Percentiles rank a stretch among this genome's conserved stretches.
phyloP scores from a whole-genome alignment of 2,797 vertebrate species.

The Myotis planiceps region DNA sequence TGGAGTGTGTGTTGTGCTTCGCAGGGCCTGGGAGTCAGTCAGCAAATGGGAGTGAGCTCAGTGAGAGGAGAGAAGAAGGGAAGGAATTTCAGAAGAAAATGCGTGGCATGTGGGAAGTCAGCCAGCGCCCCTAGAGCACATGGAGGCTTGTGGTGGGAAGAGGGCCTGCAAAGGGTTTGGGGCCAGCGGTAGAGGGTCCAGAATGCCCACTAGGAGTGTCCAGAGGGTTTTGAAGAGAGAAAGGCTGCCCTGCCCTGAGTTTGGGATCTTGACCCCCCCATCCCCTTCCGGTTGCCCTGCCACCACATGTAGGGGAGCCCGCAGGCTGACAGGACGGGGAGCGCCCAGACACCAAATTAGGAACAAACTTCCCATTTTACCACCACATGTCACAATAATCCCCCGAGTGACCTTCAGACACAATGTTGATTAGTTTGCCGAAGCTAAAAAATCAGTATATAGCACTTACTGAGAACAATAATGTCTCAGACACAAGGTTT shows the following conservation, averaged over 20 bases:
- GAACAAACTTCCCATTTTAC: neutral
- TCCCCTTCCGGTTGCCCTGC: neutral
- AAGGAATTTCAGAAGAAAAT: neutral
- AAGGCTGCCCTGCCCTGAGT: neutral
- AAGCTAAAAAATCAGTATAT: neutral
- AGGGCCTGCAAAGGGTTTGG: neutral
- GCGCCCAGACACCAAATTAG: accelerated
- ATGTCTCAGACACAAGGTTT: neutral
- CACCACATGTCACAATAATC: accelerated
- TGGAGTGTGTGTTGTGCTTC: neutral
- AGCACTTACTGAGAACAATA: neutral
- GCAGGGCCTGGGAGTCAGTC: neutral
- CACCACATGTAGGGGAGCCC: accelerated
- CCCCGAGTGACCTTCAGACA: neutral
- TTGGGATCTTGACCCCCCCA: accelerated
- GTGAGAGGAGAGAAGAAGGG: neutral
- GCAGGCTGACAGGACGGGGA: accelerated
- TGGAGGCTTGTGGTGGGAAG: no score
- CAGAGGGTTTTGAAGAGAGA: neutral
- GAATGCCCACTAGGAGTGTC: accelerated
- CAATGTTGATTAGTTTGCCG: neutral
- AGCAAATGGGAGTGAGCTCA: neutral
- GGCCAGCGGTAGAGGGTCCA: accelerated
- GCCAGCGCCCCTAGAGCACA: accelerated
- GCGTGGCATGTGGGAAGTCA: accelerated